Conservation (phyloP, 1,140 invertebrate species). For the Drosophila melanica region DNA sequence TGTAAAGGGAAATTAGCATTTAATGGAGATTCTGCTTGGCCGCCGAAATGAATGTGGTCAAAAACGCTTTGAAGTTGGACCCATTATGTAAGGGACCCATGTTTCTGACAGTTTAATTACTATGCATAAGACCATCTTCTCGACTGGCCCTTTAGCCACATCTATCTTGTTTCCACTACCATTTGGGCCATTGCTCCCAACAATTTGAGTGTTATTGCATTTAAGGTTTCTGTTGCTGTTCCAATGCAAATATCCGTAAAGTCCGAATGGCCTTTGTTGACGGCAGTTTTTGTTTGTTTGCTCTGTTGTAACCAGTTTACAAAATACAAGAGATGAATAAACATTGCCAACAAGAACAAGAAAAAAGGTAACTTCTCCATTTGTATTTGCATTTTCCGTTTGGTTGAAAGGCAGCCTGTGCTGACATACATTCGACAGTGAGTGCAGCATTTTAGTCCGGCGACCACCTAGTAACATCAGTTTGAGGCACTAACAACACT, state of each 20-base stretch:
- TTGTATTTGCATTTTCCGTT: background rate
- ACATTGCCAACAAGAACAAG: background rate
- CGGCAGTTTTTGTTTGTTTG: background rate
- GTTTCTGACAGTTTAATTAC: conserved; percentile 70
- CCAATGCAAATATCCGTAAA: background rate
- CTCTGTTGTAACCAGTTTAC: background rate
- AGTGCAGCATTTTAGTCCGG: background rate
- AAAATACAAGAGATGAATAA: conserved; percentile 13
- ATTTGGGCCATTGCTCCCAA: background rate
- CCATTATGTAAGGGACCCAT: conserved; percentile 23
- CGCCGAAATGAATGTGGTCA: conserved; percentile 1
- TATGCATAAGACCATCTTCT: conserved; percentile 13
- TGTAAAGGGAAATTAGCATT: conserved; percentile 65
- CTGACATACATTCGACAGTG: background rate
- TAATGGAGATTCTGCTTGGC: conserved; percentile 44
- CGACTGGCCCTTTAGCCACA: background rate
- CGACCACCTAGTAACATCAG: background rate
- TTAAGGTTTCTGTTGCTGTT: background rate
- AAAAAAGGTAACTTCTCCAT: conserved; percentile 1
- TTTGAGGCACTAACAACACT: background rate
- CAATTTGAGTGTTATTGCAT: background rate
- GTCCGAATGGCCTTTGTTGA: background rate
- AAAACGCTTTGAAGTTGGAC: conserved; percentile 59
- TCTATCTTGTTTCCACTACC: background rate
- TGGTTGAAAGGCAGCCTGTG: background rate